These are phyloP conservation scores for Conistra vaccinii DNA, from an alignment of 2,888 invertebrate genomes.

Conservation along the genomic window DNA sequence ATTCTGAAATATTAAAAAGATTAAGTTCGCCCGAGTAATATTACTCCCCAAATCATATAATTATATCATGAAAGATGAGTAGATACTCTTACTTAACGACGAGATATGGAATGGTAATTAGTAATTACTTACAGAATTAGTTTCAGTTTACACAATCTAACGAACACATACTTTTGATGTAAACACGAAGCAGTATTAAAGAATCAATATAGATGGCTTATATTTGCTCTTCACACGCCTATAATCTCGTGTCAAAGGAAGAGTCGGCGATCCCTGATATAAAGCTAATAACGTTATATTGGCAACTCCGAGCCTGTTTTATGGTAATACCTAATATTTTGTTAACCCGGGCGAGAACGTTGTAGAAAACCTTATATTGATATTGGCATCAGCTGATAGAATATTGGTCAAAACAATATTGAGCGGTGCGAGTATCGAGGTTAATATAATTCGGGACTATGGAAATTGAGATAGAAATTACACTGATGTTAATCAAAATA, in stretches of 20 bases:
- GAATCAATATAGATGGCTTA: conserved; percentile 74
- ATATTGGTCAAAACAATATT: conserved; percentile 50
- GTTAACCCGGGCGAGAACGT: conserved; percentile 49
- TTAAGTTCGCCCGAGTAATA: conserved; percentile 27
- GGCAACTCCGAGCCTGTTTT: conserved; percentile 65
- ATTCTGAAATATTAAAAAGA: conserved; percentile 23
- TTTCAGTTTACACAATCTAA: conserved; percentile 45
- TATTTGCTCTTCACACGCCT: conserved; percentile 68
- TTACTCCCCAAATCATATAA: conserved; percentile 27
- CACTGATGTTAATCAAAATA: conserved; percentile 32
- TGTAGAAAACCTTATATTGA: conserved; percentile 55
- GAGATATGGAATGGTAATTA: conserved; percentile 30
- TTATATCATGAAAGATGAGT: conserved; percentile 38
- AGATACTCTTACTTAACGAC: conserved; percentile 4
- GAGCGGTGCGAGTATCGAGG: conserved; percentile 37
- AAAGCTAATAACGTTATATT: conserved; percentile 73
- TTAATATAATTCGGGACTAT: conserved; percentile 45
- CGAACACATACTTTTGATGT: conserved; percentile 44
- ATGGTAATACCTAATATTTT: conserved; percentile 69
- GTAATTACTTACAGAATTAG: conserved; percentile 39
- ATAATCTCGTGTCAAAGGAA: conserved; percentile 74
- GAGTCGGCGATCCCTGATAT: conserved; percentile 67
- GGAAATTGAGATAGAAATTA: conserved; percentile 39
- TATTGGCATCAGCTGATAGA: conserved; percentile 54
- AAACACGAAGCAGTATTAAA: conserved; percentile 64